phyloP scores from a whole-genome alignment of 2,113 vertebrate species.

The Tachycineta bicolor region DNA sequence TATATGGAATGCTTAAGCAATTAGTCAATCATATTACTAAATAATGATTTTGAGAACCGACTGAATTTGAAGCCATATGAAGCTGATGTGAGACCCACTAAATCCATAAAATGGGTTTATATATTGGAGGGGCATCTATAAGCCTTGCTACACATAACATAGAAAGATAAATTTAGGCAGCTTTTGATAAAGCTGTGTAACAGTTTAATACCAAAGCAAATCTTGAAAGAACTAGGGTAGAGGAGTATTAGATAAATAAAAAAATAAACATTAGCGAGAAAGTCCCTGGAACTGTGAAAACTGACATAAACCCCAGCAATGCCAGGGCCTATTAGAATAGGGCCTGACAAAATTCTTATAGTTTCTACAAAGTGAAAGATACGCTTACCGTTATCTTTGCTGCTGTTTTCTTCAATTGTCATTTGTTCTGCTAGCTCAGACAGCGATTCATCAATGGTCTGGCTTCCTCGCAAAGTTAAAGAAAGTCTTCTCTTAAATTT shows the following conservation, averaged over 20 bases:
- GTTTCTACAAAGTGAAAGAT: background rate
- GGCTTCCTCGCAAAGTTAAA: constrained; percentile 92
- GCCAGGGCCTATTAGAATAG: background rate
- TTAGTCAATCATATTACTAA: background rate
- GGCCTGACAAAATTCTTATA: background rate
- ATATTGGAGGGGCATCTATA: background rate
- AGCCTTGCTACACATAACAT: background rate
- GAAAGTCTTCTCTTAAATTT: constrained; percentile 96
- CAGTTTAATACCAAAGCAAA: background rate
- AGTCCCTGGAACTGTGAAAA: background rate
- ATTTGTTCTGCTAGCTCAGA: constrained; percentile 98
- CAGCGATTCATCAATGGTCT: constrained; percentile 95
- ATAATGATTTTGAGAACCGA: background rate
- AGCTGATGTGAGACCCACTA: background rate
- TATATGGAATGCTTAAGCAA: background rate
- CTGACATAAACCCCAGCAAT: background rate
- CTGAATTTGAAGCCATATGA: constrained; percentile 44
- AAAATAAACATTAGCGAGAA: background rate
- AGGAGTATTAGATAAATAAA: background rate
- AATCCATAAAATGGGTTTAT: background rate
- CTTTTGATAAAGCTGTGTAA: background rate
- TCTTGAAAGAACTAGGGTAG: background rate
- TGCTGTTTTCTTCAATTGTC: constrained; percentile 97
- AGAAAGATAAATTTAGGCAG: background rate
- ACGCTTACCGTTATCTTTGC: constrained; percentile 92